Percentiles rank a stretch among this genome's conserved stretches.
Conservation (phyloP, 2,113 vertebrate genomes). For the Chlamydotis undulata region DNA sequence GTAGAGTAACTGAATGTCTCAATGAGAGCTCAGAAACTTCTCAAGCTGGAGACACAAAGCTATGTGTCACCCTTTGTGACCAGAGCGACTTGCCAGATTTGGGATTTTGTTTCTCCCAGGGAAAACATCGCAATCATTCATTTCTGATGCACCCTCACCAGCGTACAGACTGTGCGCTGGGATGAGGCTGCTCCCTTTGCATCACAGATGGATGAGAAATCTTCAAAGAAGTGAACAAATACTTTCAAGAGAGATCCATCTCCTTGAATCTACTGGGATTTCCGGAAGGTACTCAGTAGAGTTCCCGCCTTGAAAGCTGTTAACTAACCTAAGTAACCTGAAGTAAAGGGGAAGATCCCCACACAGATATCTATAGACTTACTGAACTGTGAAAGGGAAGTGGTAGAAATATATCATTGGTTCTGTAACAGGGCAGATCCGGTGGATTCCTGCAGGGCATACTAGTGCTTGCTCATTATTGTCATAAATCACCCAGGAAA, state of each 20-base stretch:
- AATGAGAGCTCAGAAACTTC: background rate
- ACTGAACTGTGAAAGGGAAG: background rate
- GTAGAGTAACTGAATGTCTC: background rate
- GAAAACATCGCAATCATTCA: background rate
- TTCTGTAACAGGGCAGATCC: background rate
- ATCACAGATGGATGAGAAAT: background rate
- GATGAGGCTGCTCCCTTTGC: background rate
- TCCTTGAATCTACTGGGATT: background rate
- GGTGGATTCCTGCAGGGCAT: background rate
- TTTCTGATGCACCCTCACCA: background rate
- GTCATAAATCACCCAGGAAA: background rate
- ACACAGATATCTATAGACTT: background rate
- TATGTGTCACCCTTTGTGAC: background rate
- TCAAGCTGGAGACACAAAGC: background rate
- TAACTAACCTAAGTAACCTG: background rate
- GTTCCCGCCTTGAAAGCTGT: background rate
- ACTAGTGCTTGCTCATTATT: background rate
- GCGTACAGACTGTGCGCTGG: fast-evolving
- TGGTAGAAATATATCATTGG: fast-evolving
- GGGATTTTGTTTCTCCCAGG: background rate
- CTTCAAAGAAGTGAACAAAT: background rate
- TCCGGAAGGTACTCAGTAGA: background rate
- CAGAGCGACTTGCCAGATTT: background rate
- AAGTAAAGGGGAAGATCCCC: background rate
- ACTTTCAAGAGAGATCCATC: background rate